Evolutionary conservation across 2,888 invertebrate species (phyloP).

Genomic region (Eupithecia subfuscata): DNA sequence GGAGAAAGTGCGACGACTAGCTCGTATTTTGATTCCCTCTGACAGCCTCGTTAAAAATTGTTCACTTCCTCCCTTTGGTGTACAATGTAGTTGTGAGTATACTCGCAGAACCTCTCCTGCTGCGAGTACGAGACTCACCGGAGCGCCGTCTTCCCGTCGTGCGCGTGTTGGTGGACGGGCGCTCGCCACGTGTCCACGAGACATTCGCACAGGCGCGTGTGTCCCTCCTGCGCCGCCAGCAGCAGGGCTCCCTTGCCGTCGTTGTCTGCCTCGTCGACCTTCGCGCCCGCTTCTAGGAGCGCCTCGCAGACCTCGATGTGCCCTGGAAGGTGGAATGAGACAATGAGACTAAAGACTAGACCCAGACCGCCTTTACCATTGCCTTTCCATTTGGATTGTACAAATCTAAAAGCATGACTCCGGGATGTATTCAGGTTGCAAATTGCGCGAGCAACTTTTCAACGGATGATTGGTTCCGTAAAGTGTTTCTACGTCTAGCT

Average conservation of each 20-base stretch:
- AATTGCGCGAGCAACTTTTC: too few species aligned
- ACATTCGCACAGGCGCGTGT: conserved; percentile 85
- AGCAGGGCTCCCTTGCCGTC: conserved; percentile 95
- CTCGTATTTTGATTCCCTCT: too few species aligned
- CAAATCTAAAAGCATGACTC: too few species aligned
- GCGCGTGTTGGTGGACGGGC: conserved; percentile 92
- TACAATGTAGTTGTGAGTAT: conserved; percentile 52
- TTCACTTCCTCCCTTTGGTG: too few species aligned
- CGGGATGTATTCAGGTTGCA: too few species aligned
- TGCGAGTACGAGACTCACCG: too few species aligned
- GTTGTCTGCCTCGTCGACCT: conserved; percentile 95
- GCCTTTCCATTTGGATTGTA: too few species aligned
- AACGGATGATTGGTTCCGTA: too few species aligned
- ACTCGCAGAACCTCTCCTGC: conserved; percentile 93
- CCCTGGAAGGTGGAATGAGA: conserved; percentile 70
- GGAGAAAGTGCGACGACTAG: too few species aligned
- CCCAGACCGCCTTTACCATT: too few species aligned
- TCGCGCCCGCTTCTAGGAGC: conserved; percentile 93
- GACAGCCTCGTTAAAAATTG: neutral
- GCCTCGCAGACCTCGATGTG: conserved; percentile 93
- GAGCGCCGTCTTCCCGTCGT: conserved; percentile 95
- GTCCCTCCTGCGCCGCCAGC: conserved; percentile 95
- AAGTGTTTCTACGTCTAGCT: too few species aligned
- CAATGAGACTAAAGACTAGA: neutral
- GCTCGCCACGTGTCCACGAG: conserved; percentile 90